Conservation (phyloP, 2,888 invertebrate species). For the Drymonia ruficornis region DNA sequence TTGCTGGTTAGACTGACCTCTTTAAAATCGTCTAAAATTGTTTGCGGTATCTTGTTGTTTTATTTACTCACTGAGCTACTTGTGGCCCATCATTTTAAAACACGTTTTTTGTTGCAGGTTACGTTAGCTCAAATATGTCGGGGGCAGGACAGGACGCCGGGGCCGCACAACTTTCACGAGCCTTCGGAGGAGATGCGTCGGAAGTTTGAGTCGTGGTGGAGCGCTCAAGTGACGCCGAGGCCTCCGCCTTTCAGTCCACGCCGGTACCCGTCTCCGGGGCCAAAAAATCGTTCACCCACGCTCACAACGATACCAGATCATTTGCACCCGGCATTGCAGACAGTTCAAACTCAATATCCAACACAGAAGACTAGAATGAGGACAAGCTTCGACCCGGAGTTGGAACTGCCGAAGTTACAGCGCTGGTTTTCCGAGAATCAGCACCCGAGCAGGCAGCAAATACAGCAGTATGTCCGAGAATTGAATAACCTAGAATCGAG, state of each 20-base stretch:
- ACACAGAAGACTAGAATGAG: constrained; percentile 97
- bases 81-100: constrained; percentile 48
- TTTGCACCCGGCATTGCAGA: constrained; percentile 90
- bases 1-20: constrained; percentile 81
- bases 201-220: constrained; percentile 97
- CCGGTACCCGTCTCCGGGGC: constrained; percentile 79
- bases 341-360: constrained; percentile 90
- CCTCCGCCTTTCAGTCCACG: constrained; percentile 80
- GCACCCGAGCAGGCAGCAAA: constrained; percentile 98
- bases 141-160: constrained; percentile 88
- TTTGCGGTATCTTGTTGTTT: constrained; percentile 65
- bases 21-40: constrained; percentile 80
- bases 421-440: constrained; percentile 99
- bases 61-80: constrained; percentile 52
- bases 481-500: constrained; percentile 96
- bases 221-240: constrained; percentile 88
- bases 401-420: constrained; percentile 97
- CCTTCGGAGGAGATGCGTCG: constrained; percentile 93
- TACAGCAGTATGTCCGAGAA: constrained; percentile 97
- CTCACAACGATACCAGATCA: constrained; percentile 79
- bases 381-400: constrained; percentile 98
- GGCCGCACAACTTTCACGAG: constrained; percentile 87
- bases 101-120: constrained; percentile 84
- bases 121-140: constrained; percentile 93
- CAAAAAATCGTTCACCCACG: constrained; percentile 79